Evolutionary conservation across 2,888 invertebrate genomes (phyloP).

Genomic region (Embidobia sp.): DNA sequence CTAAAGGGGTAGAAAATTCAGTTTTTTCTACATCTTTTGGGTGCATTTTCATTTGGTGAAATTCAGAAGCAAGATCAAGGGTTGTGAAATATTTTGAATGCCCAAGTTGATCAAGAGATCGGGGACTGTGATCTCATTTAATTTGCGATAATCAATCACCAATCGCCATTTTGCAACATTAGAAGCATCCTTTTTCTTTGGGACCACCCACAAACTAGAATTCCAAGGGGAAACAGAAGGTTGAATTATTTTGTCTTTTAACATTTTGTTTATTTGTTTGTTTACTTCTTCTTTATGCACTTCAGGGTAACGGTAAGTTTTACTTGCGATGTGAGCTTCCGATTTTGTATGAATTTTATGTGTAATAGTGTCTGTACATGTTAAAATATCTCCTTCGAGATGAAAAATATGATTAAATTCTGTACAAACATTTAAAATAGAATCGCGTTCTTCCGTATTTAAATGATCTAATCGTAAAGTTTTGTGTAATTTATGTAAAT

Average conservation of each 20-base stretch:
- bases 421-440: slow-evolving; percentile 7
- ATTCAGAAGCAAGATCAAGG: not conserved
- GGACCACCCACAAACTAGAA: no score
- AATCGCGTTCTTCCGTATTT: slow-evolving; percentile 18
- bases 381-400: slow-evolving; percentile 21
- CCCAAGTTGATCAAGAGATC: not conserved
- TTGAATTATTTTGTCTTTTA: no score
- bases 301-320: no score
- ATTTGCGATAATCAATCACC: not conserved
- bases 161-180: not conserved
- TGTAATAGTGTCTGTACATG: no score
- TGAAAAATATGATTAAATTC: slow-evolving; percentile 25
- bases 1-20: not conserved
- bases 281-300: no score
- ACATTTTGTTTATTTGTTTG: no score
- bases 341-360: no score
- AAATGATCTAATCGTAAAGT: slow-evolving; percentile 5
- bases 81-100: not conserved
- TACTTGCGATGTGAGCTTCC: no score
- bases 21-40: not conserved
- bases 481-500: slow-evolving; percentile 1
- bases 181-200: no score
- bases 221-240: no score
- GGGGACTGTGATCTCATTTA: no score
- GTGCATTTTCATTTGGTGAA: not conserved